Evolutionary conservation across 2,888 invertebrate species (phyloP).

Genomic region (Luffia ferchaultella): DNA sequence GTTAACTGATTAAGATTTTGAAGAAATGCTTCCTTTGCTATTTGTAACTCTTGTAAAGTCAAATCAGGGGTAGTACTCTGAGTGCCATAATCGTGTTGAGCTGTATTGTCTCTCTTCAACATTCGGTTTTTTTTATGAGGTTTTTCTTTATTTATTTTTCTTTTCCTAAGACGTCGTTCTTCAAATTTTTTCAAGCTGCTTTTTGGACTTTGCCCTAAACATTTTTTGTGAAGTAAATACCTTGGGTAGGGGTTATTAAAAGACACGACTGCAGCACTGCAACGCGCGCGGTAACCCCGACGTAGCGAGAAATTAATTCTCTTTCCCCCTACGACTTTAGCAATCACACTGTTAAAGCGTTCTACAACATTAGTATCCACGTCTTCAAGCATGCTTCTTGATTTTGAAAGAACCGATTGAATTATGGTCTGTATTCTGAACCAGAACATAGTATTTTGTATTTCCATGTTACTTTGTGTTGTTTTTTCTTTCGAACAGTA

Average conservation of each 20-base stretch:
- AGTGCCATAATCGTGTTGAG: conserved; percentile 2
- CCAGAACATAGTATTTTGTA: neutral
- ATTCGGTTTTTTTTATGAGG: neutral
- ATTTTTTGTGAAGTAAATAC: conserved; percentile 9
- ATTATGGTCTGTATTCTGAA: neutral
- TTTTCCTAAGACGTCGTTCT: conserved; percentile 1
- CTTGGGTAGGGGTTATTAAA: conserved; percentile 8
- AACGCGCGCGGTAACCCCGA: conserved; percentile 8
- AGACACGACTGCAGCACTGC: conserved; percentile 8
- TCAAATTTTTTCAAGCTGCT: conserved; percentile 5
- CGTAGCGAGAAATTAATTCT: conserved; percentile 5
- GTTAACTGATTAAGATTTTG: conserved; percentile 1
- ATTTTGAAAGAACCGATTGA: neutral
- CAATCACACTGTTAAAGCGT: conserved; percentile 12
- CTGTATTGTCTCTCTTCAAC: conserved; percentile 1
- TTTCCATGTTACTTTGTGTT: neutral
- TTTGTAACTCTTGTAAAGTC: conserved; percentile 7
- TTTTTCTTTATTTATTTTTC: neutral
- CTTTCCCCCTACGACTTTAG: conserved; percentile 6
- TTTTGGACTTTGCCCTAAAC: conserved; percentile 3
- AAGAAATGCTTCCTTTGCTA: conserved; percentile 9
- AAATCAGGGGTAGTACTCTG: conserved; percentile 8
- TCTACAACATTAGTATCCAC: conserved; percentile 12
- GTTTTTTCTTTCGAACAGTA: neutral
- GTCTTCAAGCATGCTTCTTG: conserved; percentile 12